Percentiles rank a stretch among this genome's conserved stretches.
These are phyloP conservation scores for Galerucella calmariensis DNA, from an alignment of 2,888 invertebrate species.

Conservation along the genomic window DNA sequence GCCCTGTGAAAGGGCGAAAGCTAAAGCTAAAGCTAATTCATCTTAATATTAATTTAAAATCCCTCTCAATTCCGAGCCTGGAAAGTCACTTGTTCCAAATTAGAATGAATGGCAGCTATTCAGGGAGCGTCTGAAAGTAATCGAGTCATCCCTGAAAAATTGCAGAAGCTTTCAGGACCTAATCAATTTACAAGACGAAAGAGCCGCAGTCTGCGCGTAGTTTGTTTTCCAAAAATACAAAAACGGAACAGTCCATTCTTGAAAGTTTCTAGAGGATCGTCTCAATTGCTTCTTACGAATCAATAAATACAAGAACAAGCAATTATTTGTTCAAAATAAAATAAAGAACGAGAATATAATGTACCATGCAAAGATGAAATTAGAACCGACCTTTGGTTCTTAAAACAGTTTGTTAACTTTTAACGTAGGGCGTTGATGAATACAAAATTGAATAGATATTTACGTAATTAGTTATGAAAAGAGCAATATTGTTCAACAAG, in stretches of 20 bases:
- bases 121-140: slow-evolving; percentile 52
- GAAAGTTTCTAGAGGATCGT: slow-evolving; percentile 9
- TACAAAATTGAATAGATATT: too few species aligned
- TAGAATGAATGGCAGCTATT: slow-evolving; percentile 55
- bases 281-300: not conserved
- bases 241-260: not conserved
- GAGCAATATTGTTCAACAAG: too few species aligned
- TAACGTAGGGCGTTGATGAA: too few species aligned
- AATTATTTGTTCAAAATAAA: not conserved
- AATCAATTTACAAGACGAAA: slow-evolving; percentile 52
- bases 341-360: too few species aligned
- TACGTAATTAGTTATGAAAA: too few species aligned
- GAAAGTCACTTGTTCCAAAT: slow-evolving; percentile 51
- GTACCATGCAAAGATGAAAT: too few species aligned
- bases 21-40: slow-evolving; percentile 47
- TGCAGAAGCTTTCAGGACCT: slow-evolving; percentile 51
- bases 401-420: too few species aligned
- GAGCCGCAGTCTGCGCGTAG: slow-evolving; percentile 1
- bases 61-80: slow-evolving; percentile 48
- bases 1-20: slow-evolving; percentile 6
- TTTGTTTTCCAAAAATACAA: slow-evolving; percentile 8
- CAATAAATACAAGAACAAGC: not conserved
- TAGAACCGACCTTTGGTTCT: too few species aligned
- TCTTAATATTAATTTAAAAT: slow-evolving; percentile 51
- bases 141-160: slow-evolving; percentile 57